phyloP scores from a whole-genome alignment of 2,888 invertebrate species.

The Pandemis heparana region DNA sequence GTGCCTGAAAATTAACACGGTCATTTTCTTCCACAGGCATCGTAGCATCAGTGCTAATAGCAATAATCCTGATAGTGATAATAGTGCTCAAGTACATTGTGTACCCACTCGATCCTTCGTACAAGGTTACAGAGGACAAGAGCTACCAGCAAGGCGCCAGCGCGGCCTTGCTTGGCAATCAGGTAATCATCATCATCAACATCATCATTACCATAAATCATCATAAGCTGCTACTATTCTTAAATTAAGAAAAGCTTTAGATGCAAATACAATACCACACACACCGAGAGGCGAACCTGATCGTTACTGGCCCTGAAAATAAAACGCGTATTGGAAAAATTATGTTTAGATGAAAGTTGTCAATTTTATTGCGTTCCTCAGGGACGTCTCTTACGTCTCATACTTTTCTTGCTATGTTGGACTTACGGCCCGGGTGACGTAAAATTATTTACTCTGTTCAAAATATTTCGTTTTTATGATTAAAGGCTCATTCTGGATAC shows the following conservation, averaged over 20 bases:
- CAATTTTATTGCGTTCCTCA: background rate
- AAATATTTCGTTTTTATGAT: background rate
- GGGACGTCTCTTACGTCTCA: background rate
- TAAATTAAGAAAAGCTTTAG: background rate
- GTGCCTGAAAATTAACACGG: background rate
- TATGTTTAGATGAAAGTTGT: background rate
- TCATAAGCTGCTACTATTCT: background rate
- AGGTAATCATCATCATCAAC: conserved; percentile 60
- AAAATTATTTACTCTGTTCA: too few relatives aligned
- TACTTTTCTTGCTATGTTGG: background rate
- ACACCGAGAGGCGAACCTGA: too few relatives aligned
- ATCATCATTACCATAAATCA: background rate
- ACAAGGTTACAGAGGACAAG: conserved; percentile 96
- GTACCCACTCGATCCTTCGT: conserved; percentile 94
- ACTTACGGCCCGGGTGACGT: too few relatives aligned
- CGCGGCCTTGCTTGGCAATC: conserved; percentile 90
- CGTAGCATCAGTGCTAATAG: conserved; percentile 95
- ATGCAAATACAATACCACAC: background rate
- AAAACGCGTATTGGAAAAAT: background rate
- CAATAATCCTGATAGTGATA: conserved; percentile 95
- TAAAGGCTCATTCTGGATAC: conserved; percentile 79
- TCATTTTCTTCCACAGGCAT: conserved; percentile 81
- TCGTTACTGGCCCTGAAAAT: too few relatives aligned
- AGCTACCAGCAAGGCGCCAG: conserved; percentile 92
- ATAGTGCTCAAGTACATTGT: conserved; percentile 95